phyloP scores from a whole-genome alignment of 2,113 vertebrate genomes.

The Actinemys pallida region DNA sequence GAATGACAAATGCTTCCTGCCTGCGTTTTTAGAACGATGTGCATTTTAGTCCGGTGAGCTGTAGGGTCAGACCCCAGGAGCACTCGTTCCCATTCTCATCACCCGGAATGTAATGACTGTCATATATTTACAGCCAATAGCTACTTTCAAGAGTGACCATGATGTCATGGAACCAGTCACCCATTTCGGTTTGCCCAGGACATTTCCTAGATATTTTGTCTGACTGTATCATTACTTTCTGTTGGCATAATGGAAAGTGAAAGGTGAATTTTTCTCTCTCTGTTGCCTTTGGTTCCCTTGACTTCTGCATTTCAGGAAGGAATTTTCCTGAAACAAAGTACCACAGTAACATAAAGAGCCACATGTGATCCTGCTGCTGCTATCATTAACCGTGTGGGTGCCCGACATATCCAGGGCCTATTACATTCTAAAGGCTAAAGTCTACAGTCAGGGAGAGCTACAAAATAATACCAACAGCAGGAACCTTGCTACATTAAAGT shows the following conservation, averaged over 20 bases:
- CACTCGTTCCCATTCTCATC: accelerated
- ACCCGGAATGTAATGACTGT: accelerated
- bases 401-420: not conserved
- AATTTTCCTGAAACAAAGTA: not conserved
- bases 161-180: not conserved
- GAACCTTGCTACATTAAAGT: not conserved
- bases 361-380: not conserved
- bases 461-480: not conserved
- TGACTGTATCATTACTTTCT: not conserved
- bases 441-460: not conserved
- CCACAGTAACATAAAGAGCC: not conserved
- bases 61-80: not conserved
- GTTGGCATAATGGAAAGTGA: not conserved
- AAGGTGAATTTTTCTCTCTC: not conserved
- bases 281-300: not conserved
- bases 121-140: not conserved
- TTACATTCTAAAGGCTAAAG: not conserved
- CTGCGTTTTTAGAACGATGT: not conserved
- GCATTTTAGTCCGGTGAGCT: not conserved
- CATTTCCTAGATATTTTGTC: not conserved
- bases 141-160: not conserved
- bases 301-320: not conserved
- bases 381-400: not conserved
- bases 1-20: not conserved
- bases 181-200: not conserved